A percentile compares a stretch with the other conserved stretches of the same genome.
Evolutionary conservation across 2,888 invertebrate species (phyloP).

Genomic region (Cantharis flavilabris): DNA sequence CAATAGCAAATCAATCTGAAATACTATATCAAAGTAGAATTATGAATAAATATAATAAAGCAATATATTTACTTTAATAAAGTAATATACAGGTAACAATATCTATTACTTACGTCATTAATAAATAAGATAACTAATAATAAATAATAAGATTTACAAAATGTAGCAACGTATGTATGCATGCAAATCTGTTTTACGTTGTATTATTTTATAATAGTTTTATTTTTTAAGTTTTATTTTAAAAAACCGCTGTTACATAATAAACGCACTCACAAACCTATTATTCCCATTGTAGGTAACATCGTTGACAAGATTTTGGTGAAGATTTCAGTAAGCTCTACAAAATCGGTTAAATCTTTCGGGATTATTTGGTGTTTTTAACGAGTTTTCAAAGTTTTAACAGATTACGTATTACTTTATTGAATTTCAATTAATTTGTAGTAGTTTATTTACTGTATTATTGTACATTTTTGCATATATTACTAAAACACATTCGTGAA

Average conservation of each 20-base stretch:
- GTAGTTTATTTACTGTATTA: background rate
- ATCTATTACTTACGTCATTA: no score
- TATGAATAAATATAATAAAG: background rate
- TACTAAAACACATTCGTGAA: no score
- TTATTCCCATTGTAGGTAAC: background rate
- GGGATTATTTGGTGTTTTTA: conserved; percentile 7
- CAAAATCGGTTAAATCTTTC: conserved; percentile 11
- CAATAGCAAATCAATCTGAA: background rate
- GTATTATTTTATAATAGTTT: no score
- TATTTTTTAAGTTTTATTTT: background rate
- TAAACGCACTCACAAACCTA: background rate
- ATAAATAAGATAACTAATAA: no score
- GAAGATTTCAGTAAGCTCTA: conserved; percentile 12
- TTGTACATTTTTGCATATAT: no score
- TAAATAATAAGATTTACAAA: no score
- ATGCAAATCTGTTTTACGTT: no score
- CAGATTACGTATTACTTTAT: conserved; percentile 13
- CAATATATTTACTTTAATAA: background rate
- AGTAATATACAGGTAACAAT: background rate
- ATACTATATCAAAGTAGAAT: background rate
- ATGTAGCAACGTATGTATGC: no score
- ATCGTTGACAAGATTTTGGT: conserved; percentile 3
- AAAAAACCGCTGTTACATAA: background rate
- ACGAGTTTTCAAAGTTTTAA: conserved; percentile 14
- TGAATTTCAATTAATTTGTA: conserved; percentile 10